Conservation (phyloP, 2,797 vertebrate genomes). For the Sparidentex hasta region DNA sequence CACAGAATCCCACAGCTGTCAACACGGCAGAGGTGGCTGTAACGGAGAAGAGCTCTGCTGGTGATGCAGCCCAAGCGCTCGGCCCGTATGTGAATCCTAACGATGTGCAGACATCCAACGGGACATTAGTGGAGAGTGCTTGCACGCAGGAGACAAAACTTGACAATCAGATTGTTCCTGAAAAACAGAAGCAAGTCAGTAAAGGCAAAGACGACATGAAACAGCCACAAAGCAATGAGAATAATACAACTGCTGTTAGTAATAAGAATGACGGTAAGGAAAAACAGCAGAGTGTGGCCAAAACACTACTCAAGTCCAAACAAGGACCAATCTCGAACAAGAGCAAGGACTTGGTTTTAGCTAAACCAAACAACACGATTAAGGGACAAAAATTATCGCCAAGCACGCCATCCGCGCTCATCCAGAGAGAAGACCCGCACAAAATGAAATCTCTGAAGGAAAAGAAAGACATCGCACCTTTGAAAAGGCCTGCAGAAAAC, state of each 20-base stretch:
- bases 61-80: constrained; percentile 73
- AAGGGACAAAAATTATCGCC: constrained; percentile 73
- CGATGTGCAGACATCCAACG: constrained; percentile 86
- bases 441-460: constrained; percentile 75
- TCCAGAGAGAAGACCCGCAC: constrained; percentile 72
- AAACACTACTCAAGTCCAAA: constrained; percentile 78
- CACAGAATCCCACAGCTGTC: constrained; percentile 60
- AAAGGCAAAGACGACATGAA: constrained; percentile 41
- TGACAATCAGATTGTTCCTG: constrained; percentile 64
- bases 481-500: constrained; percentile 87
- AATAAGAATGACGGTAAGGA: constrained; percentile 63
- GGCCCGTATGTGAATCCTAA: constrained; percentile 88
- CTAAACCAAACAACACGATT: constrained; percentile 60
- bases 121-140: constrained; percentile 48
- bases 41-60: constrained; percentile 52
- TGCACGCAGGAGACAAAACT: constrained; percentile 64
- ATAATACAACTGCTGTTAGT: constrained; percentile 50
- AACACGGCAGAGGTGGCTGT: constrained; percentile 50
- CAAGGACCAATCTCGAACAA: constrained; percentile 64
- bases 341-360: constrained; percentile 72
- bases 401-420: constrained; percentile 75
- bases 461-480: constrained; percentile 70
- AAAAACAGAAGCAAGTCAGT: constrained; percentile 46
- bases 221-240: constrained; percentile 60
- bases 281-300: constrained; percentile 61